Conservation (phyloP, 2,113 vertebrate species). For the Pomatorhinus ruficollis region DNA sequence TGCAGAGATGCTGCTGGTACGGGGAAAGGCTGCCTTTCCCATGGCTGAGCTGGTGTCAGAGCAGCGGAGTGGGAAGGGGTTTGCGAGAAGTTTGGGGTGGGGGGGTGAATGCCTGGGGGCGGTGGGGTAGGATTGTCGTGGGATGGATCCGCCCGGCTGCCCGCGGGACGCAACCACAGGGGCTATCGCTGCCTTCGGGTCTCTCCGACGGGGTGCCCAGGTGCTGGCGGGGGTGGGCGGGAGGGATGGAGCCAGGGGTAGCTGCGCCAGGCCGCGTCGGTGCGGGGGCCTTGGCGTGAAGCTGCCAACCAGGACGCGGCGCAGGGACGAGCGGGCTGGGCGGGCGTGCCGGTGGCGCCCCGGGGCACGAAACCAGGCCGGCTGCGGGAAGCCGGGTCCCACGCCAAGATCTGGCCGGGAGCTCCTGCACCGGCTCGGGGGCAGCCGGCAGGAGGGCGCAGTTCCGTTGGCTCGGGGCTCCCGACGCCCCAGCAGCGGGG, state of each 20-base stretch:
- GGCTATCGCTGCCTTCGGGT: too few relatives aligned
- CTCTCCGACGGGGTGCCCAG: neutral
- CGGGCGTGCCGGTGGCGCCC: neutral
- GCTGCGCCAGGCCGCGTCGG: neutral
- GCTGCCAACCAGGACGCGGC: neutral
- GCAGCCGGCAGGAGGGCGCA: neutral
- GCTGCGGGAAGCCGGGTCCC: neutral
- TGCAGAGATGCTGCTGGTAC: neutral
- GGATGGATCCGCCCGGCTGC: too few relatives aligned
- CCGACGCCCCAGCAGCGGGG: neutral
- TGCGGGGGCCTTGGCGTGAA: neutral
- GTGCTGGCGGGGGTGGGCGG: neutral
- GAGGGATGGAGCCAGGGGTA: neutral
- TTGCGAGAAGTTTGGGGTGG: neutral
- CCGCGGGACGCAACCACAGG: neutral
- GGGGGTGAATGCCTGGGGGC: too few relatives aligned
- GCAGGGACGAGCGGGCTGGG: neutral
- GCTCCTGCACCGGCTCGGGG: neutral
- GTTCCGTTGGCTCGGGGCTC: rapidly evolving
- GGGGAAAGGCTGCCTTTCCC: neutral
- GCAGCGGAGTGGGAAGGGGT: neutral
- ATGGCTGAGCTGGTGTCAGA: neutral
- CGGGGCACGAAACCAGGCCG: neutral
- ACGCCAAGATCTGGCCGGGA: neutral
- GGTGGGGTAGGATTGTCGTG: neutral